Conservation (phyloP, 2,113 vertebrate genomes). For the Pantherophis guttatus region DNA sequence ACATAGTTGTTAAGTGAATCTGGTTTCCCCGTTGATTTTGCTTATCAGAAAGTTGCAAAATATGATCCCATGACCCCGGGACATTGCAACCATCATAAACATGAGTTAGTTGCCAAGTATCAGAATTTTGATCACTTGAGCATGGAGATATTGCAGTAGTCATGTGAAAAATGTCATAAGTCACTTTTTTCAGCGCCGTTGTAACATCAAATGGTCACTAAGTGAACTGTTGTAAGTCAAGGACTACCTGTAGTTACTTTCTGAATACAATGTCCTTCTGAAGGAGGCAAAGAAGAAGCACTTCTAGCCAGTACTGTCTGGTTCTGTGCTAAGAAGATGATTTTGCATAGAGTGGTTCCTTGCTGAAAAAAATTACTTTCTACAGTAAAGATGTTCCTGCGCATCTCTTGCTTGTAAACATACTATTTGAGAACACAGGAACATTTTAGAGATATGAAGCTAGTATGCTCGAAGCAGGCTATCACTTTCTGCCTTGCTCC, state of each 20-base stretch:
- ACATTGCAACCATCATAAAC: too few relatives aligned
- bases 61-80: too few relatives aligned
- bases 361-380: background rate
- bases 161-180: too few relatives aligned
- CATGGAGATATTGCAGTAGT: too few relatives aligned
- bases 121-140: too few relatives aligned
- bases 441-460: background rate
- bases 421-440: background rate
- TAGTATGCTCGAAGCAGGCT: background rate
- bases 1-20: too few relatives aligned
- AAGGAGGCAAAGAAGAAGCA: background rate
- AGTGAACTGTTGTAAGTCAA: too few relatives aligned
- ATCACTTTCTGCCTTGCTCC: background rate
- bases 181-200: too few relatives aligned
- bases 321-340: background rate
- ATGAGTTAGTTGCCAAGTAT: too few relatives aligned
- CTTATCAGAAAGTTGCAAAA: too few relatives aligned
- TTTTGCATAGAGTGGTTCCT: background rate
- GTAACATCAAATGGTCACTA: too few relatives aligned
- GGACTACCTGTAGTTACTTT: background rate
- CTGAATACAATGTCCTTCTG: background rate
- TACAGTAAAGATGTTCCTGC: background rate
- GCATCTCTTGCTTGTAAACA: background rate
- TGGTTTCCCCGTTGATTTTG: too few relatives aligned
- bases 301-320: background rate